A percentile compares a stretch with the other conserved stretches of the same genome.
phyloP scores from a whole-genome alignment of 1,140 invertebrate species.

The Drosophila santomea region DNA sequence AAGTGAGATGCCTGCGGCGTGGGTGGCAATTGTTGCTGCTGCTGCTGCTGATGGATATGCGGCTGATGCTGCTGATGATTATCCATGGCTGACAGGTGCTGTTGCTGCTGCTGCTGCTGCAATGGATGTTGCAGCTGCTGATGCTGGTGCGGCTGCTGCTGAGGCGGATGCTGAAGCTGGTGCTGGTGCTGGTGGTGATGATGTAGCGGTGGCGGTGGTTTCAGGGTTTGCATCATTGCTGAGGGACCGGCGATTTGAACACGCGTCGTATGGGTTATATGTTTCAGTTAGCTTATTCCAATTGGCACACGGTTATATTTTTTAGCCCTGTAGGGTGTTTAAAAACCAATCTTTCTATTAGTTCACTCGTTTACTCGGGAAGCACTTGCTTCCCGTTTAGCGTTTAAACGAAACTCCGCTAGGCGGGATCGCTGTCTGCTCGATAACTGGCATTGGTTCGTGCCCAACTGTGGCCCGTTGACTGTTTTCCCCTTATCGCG shows the following conservation, averaged over 20 bases:
- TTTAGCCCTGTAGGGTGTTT: constrained; percentile 5
- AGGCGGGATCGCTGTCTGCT: constrained; percentile 53
- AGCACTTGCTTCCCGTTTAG: constrained; percentile 29
- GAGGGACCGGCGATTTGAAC: constrained; percentile 46
- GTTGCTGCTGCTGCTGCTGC: constrained; percentile 60
- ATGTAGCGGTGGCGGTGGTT: constrained; percentile 79
- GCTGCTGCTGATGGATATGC: constrained; percentile 68
- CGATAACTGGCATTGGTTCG: constrained; percentile 56
- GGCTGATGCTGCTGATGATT: constrained; percentile 67
- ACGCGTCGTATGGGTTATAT: constrained; percentile 52
- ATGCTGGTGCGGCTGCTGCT: constrained; percentile 58
- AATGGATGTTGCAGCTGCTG: constrained; percentile 22
- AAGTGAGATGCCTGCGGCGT: constrained; percentile 86
- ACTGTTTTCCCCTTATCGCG: constrained; percentile 36
- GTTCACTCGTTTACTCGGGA: not conserved
- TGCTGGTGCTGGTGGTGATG: constrained; percentile 68
- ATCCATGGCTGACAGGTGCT: constrained; percentile 75
- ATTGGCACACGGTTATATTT: constrained; percentile 4
- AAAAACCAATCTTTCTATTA: constrained; percentile 1
- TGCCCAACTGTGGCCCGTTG: constrained; percentile 9
- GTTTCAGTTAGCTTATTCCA: constrained; percentile 12
- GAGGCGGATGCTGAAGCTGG: constrained; percentile 43
- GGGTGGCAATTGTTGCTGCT: constrained; percentile 79
- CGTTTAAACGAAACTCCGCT: constrained; percentile 11
- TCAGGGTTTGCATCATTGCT: constrained; percentile 85